Evolutionary conservation across 2,888 invertebrate genomes (phyloP), one percentile per base, ranked within the genome.

Genomic region (Callosobruchus maculatus): DNA sequence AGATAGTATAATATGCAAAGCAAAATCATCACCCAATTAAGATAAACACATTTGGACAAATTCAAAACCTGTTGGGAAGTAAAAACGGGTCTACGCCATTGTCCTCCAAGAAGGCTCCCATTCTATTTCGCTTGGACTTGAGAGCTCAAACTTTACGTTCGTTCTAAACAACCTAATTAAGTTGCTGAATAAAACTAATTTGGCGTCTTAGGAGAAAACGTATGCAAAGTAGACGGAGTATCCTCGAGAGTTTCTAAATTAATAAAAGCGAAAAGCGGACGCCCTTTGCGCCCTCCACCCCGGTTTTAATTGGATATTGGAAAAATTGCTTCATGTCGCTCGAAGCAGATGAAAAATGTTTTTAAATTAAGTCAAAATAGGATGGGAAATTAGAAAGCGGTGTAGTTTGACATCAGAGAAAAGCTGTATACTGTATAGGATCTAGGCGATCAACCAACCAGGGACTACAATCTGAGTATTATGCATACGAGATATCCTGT

Each of bases 151-250:
- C 74, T 74, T 74, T 71, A 72, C 73, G 72, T 74, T 75, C 75
- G 72, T 75, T 74, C 71, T 75, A 76, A 78, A 78, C 76, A 77
- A 76, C 76, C 76, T 78, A 78, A 78, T 78, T 78, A 78, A 75
- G 76, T 74, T 73, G 31, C 75, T 72, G 73, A 77, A 73, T 73
- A 74, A 75, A 77, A 75, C 77, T 77, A 75, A 77, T 75, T 77
- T 75, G 74, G 74, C 73, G 74, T 73, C 73, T 73, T 77, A 70
- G 71, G 70, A 73, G 73, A 74, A 75, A 77, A 77, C 74, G 68
- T 71, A 77, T 77, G 49, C 49, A 49, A 49, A 49, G 49, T 1
- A 49, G 49, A 74, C 71, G 74, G 74, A 74, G 74, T 77, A 73
- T 75, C 68, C 21, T 21, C 68, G 77, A 75, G 75, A 74, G 73